These are phyloP conservation scores for Leguminivora glycinivorella DNA, from an alignment of 1,140 invertebrate species.

Conservation along the genomic window DNA sequence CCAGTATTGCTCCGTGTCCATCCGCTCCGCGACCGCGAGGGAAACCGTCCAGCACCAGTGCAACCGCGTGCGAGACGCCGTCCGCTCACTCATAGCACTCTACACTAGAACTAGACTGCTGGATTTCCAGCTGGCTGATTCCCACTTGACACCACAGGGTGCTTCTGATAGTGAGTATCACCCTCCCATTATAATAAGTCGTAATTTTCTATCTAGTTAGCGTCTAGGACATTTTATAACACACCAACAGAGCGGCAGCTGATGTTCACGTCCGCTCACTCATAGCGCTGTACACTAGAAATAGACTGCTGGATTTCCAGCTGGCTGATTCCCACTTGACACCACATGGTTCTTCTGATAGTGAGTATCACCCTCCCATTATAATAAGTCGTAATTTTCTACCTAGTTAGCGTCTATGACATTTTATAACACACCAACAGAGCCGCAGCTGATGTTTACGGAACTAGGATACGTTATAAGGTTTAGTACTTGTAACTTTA, in stretches of 20 bases:
- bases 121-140: slow-evolving; percentile 66
- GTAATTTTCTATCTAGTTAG: too few species aligned
- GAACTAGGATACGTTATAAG: too few species aligned
- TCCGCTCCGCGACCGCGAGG: slow-evolving; percentile 60
- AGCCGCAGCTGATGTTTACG: not conserved
- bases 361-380: slow-evolving; percentile 42
- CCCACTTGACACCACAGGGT: slow-evolving; percentile 43
- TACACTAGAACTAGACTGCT: slow-evolving; percentile 61
- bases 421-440: not conserved
- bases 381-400: too few species aligned
- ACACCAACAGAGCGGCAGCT: not conserved
- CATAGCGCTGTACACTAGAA: slow-evolving; percentile 63
- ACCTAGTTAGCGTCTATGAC: not conserved
- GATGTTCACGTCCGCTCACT: too few species aligned
- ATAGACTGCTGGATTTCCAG: slow-evolving; percentile 63
- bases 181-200: too few species aligned
- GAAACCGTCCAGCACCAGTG: slow-evolving; percentile 62
- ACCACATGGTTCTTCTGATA: slow-evolving; percentile 43
- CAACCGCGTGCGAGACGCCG: slow-evolving; percentile 66
- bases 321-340: slow-evolving; percentile 54
- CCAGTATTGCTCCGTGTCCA: slow-evolving; percentile 65
- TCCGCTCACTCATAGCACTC: slow-evolving; percentile 64
- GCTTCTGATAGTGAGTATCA: slow-evolving; percentile 52
- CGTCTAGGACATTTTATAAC: not conserved
- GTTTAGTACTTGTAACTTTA: too few species aligned